Evolutionary conservation across 2,888 invertebrate genomes (phyloP).

Genomic region (Helobdella robusta): DNA sequence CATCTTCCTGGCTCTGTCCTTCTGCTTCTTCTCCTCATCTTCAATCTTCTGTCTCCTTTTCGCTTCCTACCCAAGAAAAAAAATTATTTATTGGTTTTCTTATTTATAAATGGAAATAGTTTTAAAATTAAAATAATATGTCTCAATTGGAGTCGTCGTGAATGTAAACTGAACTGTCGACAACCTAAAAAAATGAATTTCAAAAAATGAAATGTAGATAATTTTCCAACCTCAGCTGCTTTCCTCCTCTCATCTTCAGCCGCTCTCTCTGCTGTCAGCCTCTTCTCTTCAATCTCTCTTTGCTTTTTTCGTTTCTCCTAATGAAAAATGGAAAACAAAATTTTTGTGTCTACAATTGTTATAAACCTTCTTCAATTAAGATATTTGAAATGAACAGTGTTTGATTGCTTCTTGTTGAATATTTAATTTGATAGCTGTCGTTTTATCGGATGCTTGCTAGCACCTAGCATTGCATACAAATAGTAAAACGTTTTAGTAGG

Average conservation of each 20-base stretch:
- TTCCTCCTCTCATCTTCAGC: constrained; percentile 87
- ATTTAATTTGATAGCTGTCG: too few species aligned
- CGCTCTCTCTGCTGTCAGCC: constrained; percentile 84
- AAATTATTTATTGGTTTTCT: not conserved
- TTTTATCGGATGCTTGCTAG: too few species aligned
- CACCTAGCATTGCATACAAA: too few species aligned
- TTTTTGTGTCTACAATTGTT: too few species aligned
- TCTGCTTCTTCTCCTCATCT: constrained; percentile 31
- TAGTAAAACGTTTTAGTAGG: too few species aligned
- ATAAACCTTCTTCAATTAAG: too few species aligned
- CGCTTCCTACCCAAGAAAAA: constrained; percentile 30
- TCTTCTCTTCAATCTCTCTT: constrained; percentile 89
- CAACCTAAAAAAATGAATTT: not conserved
- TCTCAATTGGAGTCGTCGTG: not conserved
- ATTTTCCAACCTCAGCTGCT: constrained; percentile 54
- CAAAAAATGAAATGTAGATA: not conserved
- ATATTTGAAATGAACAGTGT: too few species aligned
- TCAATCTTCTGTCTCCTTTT: constrained; percentile 34
- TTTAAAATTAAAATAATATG: not conserved
- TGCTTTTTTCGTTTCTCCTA: constrained; percentile 58
- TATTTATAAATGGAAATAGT: not conserved
- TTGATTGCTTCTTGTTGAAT: too few species aligned
- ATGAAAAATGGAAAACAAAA: too few species aligned
- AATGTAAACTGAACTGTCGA: not conserved
- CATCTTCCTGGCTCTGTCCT: constrained; percentile 31